Evolutionary conservation across 1,140 invertebrate species (phyloP).

Genomic region (Drosophila fuyamai): DNA sequence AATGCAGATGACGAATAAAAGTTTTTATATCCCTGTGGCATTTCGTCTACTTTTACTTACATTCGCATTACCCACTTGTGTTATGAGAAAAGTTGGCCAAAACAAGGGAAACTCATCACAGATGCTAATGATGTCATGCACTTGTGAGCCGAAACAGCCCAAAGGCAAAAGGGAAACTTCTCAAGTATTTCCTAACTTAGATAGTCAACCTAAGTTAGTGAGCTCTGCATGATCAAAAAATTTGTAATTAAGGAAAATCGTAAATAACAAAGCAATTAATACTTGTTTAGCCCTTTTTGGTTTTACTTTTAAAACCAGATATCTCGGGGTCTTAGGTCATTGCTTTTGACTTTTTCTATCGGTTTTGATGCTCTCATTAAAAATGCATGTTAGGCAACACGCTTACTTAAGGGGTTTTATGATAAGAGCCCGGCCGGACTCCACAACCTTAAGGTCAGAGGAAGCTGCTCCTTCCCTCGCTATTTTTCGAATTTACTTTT

Average conservation of each 20-base stretch:
- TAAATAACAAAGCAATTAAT: background rate
- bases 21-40: conserved; percentile 47
- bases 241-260: conserved; percentile 31
- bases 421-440: conserved; percentile 8
- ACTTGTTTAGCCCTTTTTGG: background rate
- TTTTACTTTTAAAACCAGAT: background rate
- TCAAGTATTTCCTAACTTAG: background rate
- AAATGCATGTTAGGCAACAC: conserved; percentile 62
- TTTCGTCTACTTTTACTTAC: conserved; percentile 31
- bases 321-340: background rate
- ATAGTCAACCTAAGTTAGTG: background rate
- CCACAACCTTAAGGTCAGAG: conserved; percentile 16
- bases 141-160: conserved; percentile 15
- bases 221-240: conserved; percentile 24
- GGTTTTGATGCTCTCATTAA: conserved; percentile 58
- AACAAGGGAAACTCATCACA: conserved; percentile 44
- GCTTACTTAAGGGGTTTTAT: conserved; percentile 8
- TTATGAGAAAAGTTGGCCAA: conserved; percentile 44
- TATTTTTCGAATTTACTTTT: conserved; percentile 35
- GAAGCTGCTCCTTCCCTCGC: background rate
- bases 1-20: conserved; percentile 54
- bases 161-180: conserved; percentile 2
- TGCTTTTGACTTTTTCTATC: conserved; percentile 16
- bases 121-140: conserved; percentile 47
- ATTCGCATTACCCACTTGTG: conserved; percentile 28